A percentile compares a stretch with the other conserved stretches of the same genome.
These are phyloP conservation scores for Halcyon senegalensis DNA, from an alignment of 2,113 vertebrate species.

Conservation along the genomic window DNA sequence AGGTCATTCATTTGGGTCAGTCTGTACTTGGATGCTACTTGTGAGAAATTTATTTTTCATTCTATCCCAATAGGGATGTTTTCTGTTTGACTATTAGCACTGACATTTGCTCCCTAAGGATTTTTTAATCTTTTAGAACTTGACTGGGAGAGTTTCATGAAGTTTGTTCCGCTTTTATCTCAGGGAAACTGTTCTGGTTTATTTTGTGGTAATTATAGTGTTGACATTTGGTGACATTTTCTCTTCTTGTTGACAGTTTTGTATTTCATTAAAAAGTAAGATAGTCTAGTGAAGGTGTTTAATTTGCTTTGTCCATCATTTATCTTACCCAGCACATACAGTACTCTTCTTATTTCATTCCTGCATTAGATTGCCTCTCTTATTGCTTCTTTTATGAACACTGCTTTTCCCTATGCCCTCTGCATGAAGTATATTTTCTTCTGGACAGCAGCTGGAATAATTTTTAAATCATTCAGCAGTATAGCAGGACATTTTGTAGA, in stretches of 20 bases:
- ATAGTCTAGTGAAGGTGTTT: not conserved
- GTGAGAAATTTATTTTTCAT: constrained; percentile 8
- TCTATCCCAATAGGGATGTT: not conserved
- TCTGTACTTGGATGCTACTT: not conserved
- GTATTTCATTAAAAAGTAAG: not conserved
- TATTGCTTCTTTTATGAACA: not conserved
- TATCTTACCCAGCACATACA: not conserved
- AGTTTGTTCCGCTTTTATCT: constrained; percentile 50
- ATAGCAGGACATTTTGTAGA: not conserved
- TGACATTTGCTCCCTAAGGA: constrained; percentile 27
- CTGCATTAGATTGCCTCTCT: not conserved
- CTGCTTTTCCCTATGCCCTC: not conserved
- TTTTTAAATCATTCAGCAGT: not conserved
- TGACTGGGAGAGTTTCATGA: constrained; percentile 38
- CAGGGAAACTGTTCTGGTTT: constrained; percentile 46
- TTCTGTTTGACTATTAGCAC: constrained; percentile 48
- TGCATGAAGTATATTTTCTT: not conserved
- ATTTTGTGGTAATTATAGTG: constrained; percentile 24
- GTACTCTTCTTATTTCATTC: not conserved
- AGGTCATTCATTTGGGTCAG: not conserved
- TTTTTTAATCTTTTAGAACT: constrained; percentile 29
- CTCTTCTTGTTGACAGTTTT: constrained; percentile 44
- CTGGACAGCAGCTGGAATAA: not conserved
- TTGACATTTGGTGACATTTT: constrained; percentile 76
- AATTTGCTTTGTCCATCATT: constrained; percentile 53